A percentile compares a stretch with the other conserved stretches of the same genome.
Conservation (phyloP, 2,797 vertebrate species). For the Psittacula derbiana region DNA sequence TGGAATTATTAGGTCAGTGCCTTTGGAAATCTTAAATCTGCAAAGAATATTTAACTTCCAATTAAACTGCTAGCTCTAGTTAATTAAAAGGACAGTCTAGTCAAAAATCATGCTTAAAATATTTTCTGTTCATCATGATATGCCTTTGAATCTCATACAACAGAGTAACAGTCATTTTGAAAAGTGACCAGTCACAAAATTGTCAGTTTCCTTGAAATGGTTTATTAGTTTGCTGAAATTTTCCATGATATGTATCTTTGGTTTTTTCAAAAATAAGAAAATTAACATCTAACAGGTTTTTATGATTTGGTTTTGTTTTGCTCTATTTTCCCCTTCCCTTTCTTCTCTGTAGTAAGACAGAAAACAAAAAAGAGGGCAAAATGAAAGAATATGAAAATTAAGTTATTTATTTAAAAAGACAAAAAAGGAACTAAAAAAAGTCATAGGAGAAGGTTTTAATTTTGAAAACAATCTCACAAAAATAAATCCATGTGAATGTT, state of each 20-base stretch:
- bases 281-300: neutral
- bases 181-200: neutral
- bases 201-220: neutral
- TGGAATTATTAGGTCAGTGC: slow-evolving; percentile 46
- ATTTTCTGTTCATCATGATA: neutral
- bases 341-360: neutral
- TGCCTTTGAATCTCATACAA: neutral
- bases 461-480: neutral
- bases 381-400: neutral
- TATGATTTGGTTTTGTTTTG: neutral
- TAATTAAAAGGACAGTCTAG: slow-evolving; percentile 67
- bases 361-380: neutral
- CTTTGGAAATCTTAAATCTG: slow-evolving; percentile 76
- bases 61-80: slow-evolving; percentile 70
- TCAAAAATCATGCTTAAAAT: slow-evolving; percentile 6
- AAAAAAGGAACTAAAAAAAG: neutral
- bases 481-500: neutral
- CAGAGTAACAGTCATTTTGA: neutral
- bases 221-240: neutral
- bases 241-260: neutral
- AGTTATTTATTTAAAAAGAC: neutral
- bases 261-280: neutral
- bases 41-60: slow-evolving; percentile 75
- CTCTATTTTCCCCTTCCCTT: neutral
- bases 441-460: neutral